A percentile compares a stretch with the other conserved stretches of the same genome.
These are phyloP conservation scores for Calephelis perditalis DNA, from an alignment of 2,888 invertebrate species.

Conservation along the genomic window DNA sequence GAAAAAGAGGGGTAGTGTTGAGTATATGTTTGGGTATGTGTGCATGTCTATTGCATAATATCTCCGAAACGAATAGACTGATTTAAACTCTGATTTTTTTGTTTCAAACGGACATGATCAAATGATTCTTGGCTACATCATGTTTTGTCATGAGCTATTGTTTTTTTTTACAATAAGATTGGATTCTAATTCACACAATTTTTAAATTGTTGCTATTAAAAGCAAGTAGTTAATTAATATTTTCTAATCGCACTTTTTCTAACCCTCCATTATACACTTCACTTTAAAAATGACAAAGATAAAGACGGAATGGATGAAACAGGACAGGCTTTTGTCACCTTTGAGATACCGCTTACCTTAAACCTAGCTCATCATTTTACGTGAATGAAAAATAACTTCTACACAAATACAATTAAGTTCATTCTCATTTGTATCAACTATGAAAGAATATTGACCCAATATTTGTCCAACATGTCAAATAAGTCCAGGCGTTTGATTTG, in stretches of 20 bases:
- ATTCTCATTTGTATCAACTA: constrained; percentile 19
- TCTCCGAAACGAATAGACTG: too few relatives aligned
- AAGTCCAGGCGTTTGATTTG: constrained; percentile 45
- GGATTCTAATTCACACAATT: too few relatives aligned
- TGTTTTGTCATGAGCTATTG: too few relatives aligned
- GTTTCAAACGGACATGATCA: too few relatives aligned
- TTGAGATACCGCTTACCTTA: constrained; percentile 31
- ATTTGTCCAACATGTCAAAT: constrained; percentile 46
- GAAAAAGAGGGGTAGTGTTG: too few relatives aligned
- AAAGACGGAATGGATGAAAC: constrained; percentile 26
- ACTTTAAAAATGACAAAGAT: constrained; percentile 26
- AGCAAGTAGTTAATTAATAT: background rate
- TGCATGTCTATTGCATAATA: too few relatives aligned
- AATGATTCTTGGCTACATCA: too few relatives aligned
- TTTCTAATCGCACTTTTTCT: background rate
- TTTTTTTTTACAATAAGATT: too few relatives aligned
- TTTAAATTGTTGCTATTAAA: too few relatives aligned
- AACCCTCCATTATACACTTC: constrained; percentile 22
- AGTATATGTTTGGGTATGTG: too few relatives aligned
- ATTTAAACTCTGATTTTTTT: too few relatives aligned
- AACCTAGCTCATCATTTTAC: constrained; percentile 20
- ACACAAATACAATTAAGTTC: constrained; percentile 15
- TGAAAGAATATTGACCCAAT: constrained; percentile 30
- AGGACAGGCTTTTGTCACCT: constrained; percentile 35
- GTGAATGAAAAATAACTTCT: constrained; percentile 21